Conservation (phyloP, 2,797 vertebrate genomes). For the Notolabrus celidotus region DNA sequence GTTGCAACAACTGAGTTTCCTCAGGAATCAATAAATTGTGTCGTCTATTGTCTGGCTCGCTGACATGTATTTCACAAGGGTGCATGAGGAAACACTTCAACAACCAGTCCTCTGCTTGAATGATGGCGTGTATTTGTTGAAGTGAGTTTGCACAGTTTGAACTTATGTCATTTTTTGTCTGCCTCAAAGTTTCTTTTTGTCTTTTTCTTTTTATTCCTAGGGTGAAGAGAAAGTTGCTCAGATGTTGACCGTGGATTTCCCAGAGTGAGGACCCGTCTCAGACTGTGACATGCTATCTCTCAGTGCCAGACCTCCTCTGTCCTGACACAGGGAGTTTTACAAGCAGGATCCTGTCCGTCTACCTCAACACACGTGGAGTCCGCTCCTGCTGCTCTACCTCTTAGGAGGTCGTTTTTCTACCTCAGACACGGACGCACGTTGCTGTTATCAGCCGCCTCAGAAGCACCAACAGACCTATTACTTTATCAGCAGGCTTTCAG, state of each 20-base stretch:
- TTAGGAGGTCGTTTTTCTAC: conserved; percentile 38
- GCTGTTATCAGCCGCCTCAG: conserved; percentile 35
- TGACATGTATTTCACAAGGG: conserved; percentile 14
- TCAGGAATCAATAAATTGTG: background rate
- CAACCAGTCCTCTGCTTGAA: too few species aligned
- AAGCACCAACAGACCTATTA: conserved; percentile 11
- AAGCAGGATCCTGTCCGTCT: conserved; percentile 25
- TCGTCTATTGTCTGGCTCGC: conserved; percentile 5
- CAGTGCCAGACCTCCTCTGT: conserved; percentile 29
- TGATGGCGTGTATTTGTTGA: background rate
- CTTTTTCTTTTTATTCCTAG: conserved; percentile 21
- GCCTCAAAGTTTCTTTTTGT: background rate
- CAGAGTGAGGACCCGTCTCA: conserved; percentile 14
- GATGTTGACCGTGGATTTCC: conserved; percentile 4
- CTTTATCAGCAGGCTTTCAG: conserved; percentile 25
- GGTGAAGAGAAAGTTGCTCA: background rate
- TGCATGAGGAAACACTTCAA: conserved; percentile 12
- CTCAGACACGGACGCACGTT: conserved; percentile 27
- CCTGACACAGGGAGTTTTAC: conserved; percentile 42
- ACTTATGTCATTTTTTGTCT: background rate
- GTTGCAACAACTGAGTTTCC: conserved; percentile 18
- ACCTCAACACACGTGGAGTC: conserved; percentile 50
- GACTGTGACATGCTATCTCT: conserved; percentile 36
- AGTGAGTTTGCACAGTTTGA: background rate
- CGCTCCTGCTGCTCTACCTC: conserved; percentile 41